A percentile compares a stretch with the other conserved stretches of the same genome.
Conservation (phyloP, 2,888 invertebrate species). For the Volucella inflata region DNA sequence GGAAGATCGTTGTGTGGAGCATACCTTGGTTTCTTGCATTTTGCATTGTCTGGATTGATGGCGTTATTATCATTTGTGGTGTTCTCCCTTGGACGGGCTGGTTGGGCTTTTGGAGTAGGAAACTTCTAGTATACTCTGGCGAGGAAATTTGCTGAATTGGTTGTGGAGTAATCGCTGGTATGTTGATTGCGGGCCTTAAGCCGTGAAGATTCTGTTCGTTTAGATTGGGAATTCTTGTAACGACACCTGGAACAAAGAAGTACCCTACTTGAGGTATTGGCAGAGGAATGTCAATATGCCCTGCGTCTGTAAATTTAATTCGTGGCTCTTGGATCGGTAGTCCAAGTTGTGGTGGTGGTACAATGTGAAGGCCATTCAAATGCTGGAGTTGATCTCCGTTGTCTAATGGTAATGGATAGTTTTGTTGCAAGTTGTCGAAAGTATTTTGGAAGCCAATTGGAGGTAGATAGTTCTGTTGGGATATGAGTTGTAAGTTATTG, state of each 20-base stretch:
- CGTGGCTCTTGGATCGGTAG: background rate
- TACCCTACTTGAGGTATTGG: slow-evolving; percentile 66
- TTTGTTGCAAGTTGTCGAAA: background rate
- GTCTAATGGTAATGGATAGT: slow-evolving; percentile 5
- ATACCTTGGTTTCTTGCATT: background rate
- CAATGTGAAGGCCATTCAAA: slow-evolving; percentile 13
- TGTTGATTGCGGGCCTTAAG: slow-evolving; percentile 12
- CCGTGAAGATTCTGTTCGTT: background rate
- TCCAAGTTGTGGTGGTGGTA: slow-evolving; percentile 35
- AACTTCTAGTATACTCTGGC: slow-evolving; percentile 22
- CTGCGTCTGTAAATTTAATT: background rate
- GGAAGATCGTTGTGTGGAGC: background rate
- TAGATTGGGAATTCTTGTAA: slow-evolving; percentile 21
- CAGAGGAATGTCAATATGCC: slow-evolving; percentile 48
- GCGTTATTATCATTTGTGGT: slow-evolving; percentile 17
- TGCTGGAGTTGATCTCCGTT: slow-evolving; percentile 7
- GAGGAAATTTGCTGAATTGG: slow-evolving; percentile 24
- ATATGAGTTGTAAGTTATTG: background rate
- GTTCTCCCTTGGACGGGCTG: background rate
- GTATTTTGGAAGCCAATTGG: background rate
- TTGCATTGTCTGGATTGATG: slow-evolving; percentile 34
- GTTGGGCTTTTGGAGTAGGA: slow-evolving; percentile 20
- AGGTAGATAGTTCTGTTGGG: slow-evolving; percentile 16
- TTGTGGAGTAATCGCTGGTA: background rate
- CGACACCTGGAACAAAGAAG: slow-evolving; percentile 53